Base-by-base conservation (phyloP, 37 sponge, comb jelly and placozoan species). In the Geodia barretti region DNA sequence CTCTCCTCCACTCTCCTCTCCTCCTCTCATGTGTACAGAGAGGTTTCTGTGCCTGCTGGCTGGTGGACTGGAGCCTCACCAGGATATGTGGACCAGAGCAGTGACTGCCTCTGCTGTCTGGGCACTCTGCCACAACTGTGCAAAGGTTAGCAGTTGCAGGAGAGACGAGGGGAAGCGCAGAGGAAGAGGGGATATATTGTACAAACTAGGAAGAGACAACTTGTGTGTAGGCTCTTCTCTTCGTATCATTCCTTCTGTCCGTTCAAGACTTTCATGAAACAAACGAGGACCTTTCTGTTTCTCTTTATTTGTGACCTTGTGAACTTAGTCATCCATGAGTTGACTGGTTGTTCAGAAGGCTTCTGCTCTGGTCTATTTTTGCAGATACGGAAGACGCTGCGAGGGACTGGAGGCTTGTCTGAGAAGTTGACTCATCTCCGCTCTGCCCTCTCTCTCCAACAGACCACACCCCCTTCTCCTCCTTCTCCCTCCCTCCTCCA, bases 71-170 rank as follows among this genome's bases (percentile, higher is more conserved):
- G 78, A 32, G 7, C 69, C 81, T 62, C 63, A 60, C 47, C 7
- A 35, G 36, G 62, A 78, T 1, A 19, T 41, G 31, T 4, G 43
- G 30, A 32, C 54, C 14, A 38, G 70, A 31, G 39, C 69, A 25
- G 40, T 89, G 34, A 87, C 83, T n/a, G 62, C 87, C 20, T 86
- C 91, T 60, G 90, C 83, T 1, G 20, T 93, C 11, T 72, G 79
- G 79, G 83, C 91, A 31, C 75, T 93, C 21, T 43, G 79, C 0
- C 47, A 83, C 69, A 83, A 83, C 66, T 89, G 91, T 40, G 25
- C 60, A 1, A 93, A 89, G 86, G 94, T 89, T 26, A 36, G 70
- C 54, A 14, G 54, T 47, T 47, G 14, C 11, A n/a, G n/a, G n/a
- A n/a, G n/a, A n/a, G n/a, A n/a, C n/a, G n/a, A n/a, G n/a, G n/a